These are phyloP conservation scores for Ellobium chinense DNA, from an alignment of 2,888 invertebrate genomes.

Conservation along the genomic window DNA sequence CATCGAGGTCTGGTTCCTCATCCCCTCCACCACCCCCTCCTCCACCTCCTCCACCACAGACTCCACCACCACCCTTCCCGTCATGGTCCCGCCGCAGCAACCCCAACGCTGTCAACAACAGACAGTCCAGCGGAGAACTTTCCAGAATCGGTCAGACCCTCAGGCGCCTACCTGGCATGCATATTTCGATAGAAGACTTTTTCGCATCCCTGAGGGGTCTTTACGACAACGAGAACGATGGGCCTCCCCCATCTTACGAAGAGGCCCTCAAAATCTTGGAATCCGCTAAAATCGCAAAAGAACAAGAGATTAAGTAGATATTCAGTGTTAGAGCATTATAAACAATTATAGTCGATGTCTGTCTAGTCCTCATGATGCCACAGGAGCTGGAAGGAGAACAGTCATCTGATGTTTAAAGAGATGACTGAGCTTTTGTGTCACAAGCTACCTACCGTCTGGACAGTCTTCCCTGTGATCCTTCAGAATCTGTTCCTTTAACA, in stretches of 20 bases:
- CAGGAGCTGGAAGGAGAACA: too few species aligned
- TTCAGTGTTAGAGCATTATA: not conserved
- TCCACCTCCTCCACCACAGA: constrained; percentile 21
- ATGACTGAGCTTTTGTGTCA: too few species aligned
- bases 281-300: constrained; percentile 1
- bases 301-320: too few species aligned
- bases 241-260: constrained; percentile 51
- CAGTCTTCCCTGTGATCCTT: too few species aligned
- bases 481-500: too few species aligned
- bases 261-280: constrained; percentile 51
- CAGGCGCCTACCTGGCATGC: constrained; percentile 49
- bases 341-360: too few species aligned
- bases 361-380: too few species aligned
- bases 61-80: constrained; percentile 14
- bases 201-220: constrained; percentile 28
- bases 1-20: not conserved
- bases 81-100: not conserved
- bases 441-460: too few species aligned
- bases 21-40: not conserved
- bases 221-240: constrained; percentile 21
- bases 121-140: not conserved
- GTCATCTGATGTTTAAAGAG: too few species aligned
- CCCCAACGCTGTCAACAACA: not conserved
- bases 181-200: constrained; percentile 50
- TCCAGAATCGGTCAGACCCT: not conserved